Base-by-base conservation (phyloP, 1,140 invertebrate species). In the Ectropis grisescens region DNA sequence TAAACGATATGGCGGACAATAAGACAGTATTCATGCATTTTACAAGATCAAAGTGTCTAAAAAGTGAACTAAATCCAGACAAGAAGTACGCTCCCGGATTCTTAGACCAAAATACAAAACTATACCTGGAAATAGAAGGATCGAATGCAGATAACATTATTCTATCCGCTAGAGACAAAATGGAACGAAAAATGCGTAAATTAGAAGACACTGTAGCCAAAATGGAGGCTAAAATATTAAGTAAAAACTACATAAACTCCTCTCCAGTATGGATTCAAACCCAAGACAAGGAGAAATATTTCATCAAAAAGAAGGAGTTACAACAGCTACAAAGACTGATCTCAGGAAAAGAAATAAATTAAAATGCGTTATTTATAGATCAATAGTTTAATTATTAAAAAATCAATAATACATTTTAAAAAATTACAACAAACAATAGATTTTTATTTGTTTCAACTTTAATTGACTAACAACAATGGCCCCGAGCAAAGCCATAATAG, bases 311-410 rank as follows among this genome's bases (percentile, higher is more conserved):
- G 27, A 48, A 59, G 29, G 68, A 80, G 59, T 30, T 80, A 1
- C 49, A 59, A 25, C 47, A 66, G 37, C 51, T 76, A 13, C 53
- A 65, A 58, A 71, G 59, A 65, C 55, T 71, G 49, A 61, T 58
- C 32, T 59, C 49, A n/a, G n/a, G n/a, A n/a, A n/a, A n/a, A n/a
- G n/a, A n/a, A n/a, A n/a, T n/a, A 12, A 13, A 42, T 34, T 19
- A 22, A 37, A 29, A 25, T 4, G 8, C 16, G 3, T 3, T 19
- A 19, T 4, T 19, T 19, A 19, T 19, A 19, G 8, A 19, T 3
- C 8, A 19, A 39, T 9, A 23, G 11, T 38, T 32, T 35, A 43
- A 22, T 31, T 32, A 12, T 32, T 35, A 22, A 39, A 38, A 29
- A 42, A 30, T 37, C 30, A 51, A 56, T 52, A 35, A 52, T 46